Evolutionary conservation across 1,140 invertebrate genomes (phyloP).

Genomic region (Pteromalus puparum): DNA sequence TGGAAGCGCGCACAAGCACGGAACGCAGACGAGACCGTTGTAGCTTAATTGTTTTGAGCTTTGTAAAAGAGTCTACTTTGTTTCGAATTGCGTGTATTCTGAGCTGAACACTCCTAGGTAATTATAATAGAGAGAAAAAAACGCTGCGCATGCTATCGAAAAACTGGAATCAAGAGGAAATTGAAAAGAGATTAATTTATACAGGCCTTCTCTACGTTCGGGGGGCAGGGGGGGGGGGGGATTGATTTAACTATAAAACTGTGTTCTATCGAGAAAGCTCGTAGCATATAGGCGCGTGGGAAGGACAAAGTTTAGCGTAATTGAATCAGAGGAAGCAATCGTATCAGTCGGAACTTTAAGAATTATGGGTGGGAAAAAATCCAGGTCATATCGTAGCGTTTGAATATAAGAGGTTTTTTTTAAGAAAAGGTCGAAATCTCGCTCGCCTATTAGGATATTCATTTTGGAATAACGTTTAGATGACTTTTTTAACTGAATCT

Average conservation of each 20-base stretch:
- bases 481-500: too few species aligned
- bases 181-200: not conserved
- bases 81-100: not conserved
- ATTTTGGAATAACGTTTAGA: too few species aligned
- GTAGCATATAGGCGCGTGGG: too few species aligned
- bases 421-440: too few species aligned
- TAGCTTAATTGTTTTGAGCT: not conserved
- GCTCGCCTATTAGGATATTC: too few species aligned
- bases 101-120: not conserved
- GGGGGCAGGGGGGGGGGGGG: too few species aligned
- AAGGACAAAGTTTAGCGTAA: too few species aligned
- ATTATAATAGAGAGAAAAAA: not conserved
- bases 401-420: too few species aligned
- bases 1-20: not conserved
- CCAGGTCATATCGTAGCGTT: too few species aligned
- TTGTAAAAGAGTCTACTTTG: not conserved
- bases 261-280: not conserved
- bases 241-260: not conserved
- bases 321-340: not conserved
- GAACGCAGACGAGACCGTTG: not conserved
- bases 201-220: too few species aligned
- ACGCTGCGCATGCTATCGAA: not conserved
- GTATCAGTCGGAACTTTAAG: not conserved
- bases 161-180: not conserved
- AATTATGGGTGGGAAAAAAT: not conserved